Conservation (phyloP, 2,888 invertebrate genomes). For the Quadroppia sp. region DNA sequence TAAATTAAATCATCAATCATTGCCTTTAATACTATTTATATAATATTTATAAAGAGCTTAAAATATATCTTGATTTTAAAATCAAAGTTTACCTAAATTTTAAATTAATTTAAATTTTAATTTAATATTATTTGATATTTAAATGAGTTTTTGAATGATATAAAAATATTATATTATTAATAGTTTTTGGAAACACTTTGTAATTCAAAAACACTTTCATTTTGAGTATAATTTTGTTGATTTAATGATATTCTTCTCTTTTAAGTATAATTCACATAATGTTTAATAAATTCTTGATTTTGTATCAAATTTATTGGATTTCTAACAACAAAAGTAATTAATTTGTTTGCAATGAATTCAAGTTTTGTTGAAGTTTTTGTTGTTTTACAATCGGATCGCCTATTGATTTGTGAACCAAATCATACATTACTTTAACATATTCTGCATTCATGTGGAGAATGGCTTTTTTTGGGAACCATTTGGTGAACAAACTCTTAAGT, state of each 20-base stretch:
- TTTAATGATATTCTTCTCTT: background rate
- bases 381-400: background rate
- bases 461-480: background rate
- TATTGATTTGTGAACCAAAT: slow-evolving; percentile 22
- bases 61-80: background rate
- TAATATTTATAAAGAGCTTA: background rate
- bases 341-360: slow-evolving; percentile 2
- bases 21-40: background rate
- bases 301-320: slow-evolving; percentile 5
- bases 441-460: background rate
- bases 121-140: too few relatives aligned
- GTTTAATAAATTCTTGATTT: slow-evolving; percentile 7
- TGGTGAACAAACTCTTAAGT: background rate
- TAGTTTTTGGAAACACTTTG: background rate
- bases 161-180: too few relatives aligned
- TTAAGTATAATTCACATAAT: background rate
- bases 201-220: background rate
- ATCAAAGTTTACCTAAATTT: background rate
- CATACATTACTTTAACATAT: slow-evolving; percentile 4
- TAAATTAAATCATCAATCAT: slow-evolving; percentile 20
- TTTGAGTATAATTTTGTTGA: background rate
- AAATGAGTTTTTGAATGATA: too few relatives aligned
- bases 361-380: background rate
- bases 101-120: too few relatives aligned
- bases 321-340: slow-evolving; percentile 2